These are phyloP conservation scores for Chaenogobius annularis DNA, from an alignment of 2,113 vertebrate species.

Conservation along the genomic window DNA sequence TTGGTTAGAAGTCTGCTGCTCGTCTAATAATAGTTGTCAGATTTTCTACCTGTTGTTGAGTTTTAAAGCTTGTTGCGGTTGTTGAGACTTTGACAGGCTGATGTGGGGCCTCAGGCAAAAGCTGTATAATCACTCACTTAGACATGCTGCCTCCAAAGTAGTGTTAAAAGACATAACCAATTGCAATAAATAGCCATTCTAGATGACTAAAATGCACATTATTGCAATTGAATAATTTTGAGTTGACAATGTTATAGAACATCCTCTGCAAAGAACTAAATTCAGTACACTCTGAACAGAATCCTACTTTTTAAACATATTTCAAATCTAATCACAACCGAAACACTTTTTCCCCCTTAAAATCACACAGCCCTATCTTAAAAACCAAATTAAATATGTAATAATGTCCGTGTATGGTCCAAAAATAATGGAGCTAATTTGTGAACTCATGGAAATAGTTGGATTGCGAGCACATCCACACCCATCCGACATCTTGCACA, in stretches of 20 bases:
- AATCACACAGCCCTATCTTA: too few species aligned
- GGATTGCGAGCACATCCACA: slow-evolving; percentile 11
- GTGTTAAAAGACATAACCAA: neutral
- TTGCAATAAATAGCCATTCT: neutral
- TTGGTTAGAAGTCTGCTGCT: slow-evolving; percentile 8
- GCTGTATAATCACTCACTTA: slow-evolving; percentile 8
- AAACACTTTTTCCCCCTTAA: too few species aligned
- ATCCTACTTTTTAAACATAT: too few species aligned
- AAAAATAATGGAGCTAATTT: slow-evolving; percentile 22
- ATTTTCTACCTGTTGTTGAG: neutral
- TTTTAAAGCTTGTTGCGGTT: neutral
- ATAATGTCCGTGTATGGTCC: slow-evolving; percentile 4
- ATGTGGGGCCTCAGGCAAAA: slow-evolving; percentile 11
- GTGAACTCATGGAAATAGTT: slow-evolving; percentile 16
- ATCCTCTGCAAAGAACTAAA: too few species aligned
- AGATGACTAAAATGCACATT: too few species aligned
- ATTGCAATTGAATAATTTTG: too few species aligned
- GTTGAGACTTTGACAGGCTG: slow-evolving; percentile 20
- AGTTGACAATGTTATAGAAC: too few species aligned
- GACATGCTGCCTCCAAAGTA: slow-evolving; percentile 4
- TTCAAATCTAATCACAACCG: too few species aligned
- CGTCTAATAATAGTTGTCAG: neutral
- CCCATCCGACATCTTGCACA: neutral
- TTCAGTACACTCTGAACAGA: too few species aligned
- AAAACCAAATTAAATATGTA: slow-evolving; percentile 3